Percentiles rank a stretch among this genome's conserved stretches.
Evolutionary conservation across 2,888 invertebrate genomes (phyloP).

Genomic region (Dasysyrphus tricinctus): DNA sequence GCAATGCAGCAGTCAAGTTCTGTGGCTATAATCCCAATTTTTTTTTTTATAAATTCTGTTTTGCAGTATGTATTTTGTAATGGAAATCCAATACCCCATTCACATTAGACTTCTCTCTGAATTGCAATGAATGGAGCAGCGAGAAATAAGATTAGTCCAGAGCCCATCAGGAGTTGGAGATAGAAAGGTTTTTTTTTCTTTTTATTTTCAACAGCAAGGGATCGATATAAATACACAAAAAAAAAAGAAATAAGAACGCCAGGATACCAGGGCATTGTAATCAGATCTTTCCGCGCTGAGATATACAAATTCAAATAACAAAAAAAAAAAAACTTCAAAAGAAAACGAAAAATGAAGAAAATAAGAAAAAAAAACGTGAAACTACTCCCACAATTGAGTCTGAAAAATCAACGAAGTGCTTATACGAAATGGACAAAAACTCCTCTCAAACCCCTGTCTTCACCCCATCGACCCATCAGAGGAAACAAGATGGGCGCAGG

Average conservation of each 20-base stretch:
- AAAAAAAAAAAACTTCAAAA: conserved; percentile 40
- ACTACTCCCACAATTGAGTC: conserved; percentile 73
- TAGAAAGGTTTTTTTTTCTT: conserved; percentile 8
- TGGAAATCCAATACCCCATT: conserved; percentile 74
- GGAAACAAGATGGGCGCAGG: conserved; percentile 53
- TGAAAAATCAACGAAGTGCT: conserved; percentile 44
- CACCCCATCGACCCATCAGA: background rate
- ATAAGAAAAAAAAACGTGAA: conserved; percentile 22
- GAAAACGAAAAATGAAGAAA: conserved; percentile 31
- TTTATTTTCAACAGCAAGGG: conserved; percentile 25
- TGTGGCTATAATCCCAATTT: conserved; percentile 40
- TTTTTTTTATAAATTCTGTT: conserved; percentile 6
- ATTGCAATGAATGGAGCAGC: conserved; percentile 66
- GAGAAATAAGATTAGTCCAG: conserved; percentile 67
- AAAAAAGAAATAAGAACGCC: conserved; percentile 9
- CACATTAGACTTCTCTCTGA: conserved; percentile 69
- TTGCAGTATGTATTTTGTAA: conserved; percentile 50
- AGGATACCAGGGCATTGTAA: conserved; percentile 44
- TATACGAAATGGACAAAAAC: conserved; percentile 52
- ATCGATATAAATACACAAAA: conserved; percentile 56
- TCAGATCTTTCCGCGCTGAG: conserved; percentile 66
- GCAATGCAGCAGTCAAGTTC: conserved; percentile 45
- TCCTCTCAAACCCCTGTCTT: background rate
- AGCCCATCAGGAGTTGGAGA: conserved; percentile 22
- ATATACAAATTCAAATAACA: conserved; percentile 35